phyloP scores from a whole-genome alignment of 1,140 invertebrate species.

The Agrilus planipennis region DNA sequence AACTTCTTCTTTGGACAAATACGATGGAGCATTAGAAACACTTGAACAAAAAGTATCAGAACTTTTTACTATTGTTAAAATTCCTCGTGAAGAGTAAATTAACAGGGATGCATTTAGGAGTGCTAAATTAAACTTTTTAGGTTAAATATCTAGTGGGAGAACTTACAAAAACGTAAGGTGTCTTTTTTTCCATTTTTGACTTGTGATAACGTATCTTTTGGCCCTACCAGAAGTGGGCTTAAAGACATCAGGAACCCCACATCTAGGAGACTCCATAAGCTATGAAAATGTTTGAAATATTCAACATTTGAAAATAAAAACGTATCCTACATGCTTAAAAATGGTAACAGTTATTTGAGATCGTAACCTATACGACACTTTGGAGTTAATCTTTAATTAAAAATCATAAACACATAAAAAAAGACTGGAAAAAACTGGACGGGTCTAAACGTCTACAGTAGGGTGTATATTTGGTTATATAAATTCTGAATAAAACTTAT shows the following conservation, averaged over 20 bases:
- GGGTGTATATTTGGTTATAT: background rate
- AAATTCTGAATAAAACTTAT: background rate
- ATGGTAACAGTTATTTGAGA: too few species aligned
- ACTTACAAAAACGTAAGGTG: constrained; percentile 48
- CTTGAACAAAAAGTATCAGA: constrained; percentile 31
- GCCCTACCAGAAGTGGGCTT: constrained; percentile 27
- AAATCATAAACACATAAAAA: background rate
- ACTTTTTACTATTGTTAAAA: background rate
- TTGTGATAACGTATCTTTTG: constrained; percentile 44
- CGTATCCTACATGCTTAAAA: too few species aligned
- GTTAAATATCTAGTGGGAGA: background rate
- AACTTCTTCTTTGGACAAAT: constrained; percentile 40
- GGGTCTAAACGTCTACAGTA: too few species aligned
- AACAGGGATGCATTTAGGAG: too few species aligned
- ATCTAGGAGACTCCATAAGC: constrained; percentile 49
- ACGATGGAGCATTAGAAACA: constrained; percentile 50
- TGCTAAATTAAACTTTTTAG: background rate
- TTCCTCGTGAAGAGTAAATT: background rate
- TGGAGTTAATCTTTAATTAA: background rate
- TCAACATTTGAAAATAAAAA: too few species aligned
- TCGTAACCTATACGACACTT: too few species aligned
- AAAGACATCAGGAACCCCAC: constrained; percentile 50
- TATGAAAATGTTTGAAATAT: constrained; percentile 29
- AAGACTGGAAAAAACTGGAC: too few species aligned
- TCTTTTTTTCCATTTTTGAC: constrained; percentile 46